Conservation (phyloP, 2,797 vertebrate species). For the Gorsachius magnificus region DNA sequence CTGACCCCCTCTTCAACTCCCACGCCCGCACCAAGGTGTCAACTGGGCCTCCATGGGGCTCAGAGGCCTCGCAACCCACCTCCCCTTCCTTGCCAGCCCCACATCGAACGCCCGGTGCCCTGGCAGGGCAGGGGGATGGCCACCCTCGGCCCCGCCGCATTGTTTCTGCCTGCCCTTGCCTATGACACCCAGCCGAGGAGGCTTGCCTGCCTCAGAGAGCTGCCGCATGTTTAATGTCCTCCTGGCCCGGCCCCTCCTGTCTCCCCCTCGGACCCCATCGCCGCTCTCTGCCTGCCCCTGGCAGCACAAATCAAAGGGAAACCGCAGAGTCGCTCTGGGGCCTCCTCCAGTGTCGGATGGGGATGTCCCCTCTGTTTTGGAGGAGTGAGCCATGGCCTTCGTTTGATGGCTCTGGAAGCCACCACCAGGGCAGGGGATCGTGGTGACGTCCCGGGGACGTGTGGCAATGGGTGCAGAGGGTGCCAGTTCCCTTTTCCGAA, state of each 20-base stretch:
- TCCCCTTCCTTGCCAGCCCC: neutral
- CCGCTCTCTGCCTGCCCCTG: rapidly evolving
- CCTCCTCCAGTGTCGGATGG: neutral
- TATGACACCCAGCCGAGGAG: rapidly evolving
- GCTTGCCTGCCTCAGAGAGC: rapidly evolving
- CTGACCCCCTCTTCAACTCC: slow-evolving; percentile 79
- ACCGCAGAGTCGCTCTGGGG: neutral
- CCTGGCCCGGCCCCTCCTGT: neutral
- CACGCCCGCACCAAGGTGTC: slow-evolving; percentile 2
- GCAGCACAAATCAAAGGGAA: neutral
- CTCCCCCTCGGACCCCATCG: rapidly evolving
- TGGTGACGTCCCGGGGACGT: rapidly evolving
- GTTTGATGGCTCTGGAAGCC: neutral
- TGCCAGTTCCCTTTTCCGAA: neutral
- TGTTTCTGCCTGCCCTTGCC: neutral
- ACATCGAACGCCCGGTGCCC: neutral
- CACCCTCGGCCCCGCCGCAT: neutral
- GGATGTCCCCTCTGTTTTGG: neutral
- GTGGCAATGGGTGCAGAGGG: neutral
- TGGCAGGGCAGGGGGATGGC: rapidly evolving
- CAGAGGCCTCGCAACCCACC: neutral
- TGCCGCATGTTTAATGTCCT: neutral
- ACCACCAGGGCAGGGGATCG: rapidly evolving
- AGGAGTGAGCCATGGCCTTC: neutral
- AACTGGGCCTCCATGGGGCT: neutral